Evolutionary conservation across 2,797 vertebrate species (phyloP), one percentile per base, ranked within the genome.

Genomic region (Neosalanx taihuensis): DNA sequence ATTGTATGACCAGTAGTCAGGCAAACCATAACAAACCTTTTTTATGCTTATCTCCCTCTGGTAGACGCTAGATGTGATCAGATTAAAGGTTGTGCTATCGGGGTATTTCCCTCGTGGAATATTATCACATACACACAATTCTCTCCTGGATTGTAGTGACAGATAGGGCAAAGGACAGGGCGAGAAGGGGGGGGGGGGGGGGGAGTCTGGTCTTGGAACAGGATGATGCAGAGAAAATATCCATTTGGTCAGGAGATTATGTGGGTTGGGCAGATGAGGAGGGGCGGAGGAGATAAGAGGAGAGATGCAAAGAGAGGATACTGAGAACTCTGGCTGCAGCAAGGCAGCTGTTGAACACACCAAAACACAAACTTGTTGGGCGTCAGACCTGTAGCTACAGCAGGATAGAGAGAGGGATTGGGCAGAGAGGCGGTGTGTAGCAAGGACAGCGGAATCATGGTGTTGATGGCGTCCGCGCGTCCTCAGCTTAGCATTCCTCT

Each of bases 401-500:
- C 41, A 46, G 41, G 3, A 13, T 0, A 46, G 41, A 33, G 61
- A 18, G 18, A n/a, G 17, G 61, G 10, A 30, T 10, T 4, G 58
- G 26, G 20, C 58, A 37, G 20, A 15, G 64, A 17, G 64, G 10
- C 13, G 41, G 41, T 13, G 64, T 20, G 23, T 10, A 26, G n/a
- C 6, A 7, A 65, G 20, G 9, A 46, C 33, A 46, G 64, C 12
- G 35, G n/a, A 5, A 15, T 0, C 0, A 10, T 51, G 17, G 53
- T 26, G 31, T 15, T 26, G 49, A 23, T 64, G 5, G 46, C 30
- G 79, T 41, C 61, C n/a, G 18, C 41, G 57, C 18, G 70, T 67
- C 12, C 41, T 20, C 30, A n/a, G 13, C 76, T 72, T 79, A 75
- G 59, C 70, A 57, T 60, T 60, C 61, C 72, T 23, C 69, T 30